These are phyloP conservation scores for Pherbina coryleti DNA, from an alignment of 2,888 invertebrate genomes.

Conservation along the genomic window DNA sequence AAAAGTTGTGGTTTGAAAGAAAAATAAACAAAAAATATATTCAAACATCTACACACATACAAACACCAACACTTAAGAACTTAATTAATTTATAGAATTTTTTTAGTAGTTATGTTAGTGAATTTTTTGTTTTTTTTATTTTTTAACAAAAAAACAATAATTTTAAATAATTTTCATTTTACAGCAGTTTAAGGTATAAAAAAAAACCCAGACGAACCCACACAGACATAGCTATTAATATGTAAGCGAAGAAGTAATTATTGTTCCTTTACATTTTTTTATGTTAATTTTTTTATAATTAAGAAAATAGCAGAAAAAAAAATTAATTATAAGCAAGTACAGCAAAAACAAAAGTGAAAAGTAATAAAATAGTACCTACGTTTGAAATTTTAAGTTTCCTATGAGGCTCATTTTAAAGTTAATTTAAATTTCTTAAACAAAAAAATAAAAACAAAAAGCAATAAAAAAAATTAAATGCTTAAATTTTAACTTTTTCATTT, in stretches of 20 bases:
- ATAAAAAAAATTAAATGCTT: neutral
- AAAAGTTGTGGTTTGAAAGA: constrained; percentile 47
- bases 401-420: constrained; percentile 67
- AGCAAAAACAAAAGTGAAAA: constrained; percentile 43
- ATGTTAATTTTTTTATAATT: constrained; percentile 14
- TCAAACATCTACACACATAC: constrained; percentile 38
- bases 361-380: constrained; percentile 63
- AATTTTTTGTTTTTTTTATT: constrained; percentile 49
- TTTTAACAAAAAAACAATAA: constrained; percentile 45
- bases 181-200: neutral
- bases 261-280: constrained; percentile 49
- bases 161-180: neutral
- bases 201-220: neutral
- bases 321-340: constrained; percentile 47
- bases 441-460: constrained; percentile 41
- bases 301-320: constrained; percentile 37
- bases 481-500: no score
- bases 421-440: constrained; percentile 44
- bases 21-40: constrained; percentile 34
- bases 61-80: constrained; percentile 21
- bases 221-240: neutral
- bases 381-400: constrained; percentile 69
- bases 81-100: constrained; percentile 32
- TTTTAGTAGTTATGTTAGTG: constrained; percentile 38
- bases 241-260: constrained; percentile 41